Evolutionary conservation across 2,113 vertebrate genomes (phyloP), one percentile per base, ranked within the genome.

Genomic region (Oncorhynchus mykiss): DNA sequence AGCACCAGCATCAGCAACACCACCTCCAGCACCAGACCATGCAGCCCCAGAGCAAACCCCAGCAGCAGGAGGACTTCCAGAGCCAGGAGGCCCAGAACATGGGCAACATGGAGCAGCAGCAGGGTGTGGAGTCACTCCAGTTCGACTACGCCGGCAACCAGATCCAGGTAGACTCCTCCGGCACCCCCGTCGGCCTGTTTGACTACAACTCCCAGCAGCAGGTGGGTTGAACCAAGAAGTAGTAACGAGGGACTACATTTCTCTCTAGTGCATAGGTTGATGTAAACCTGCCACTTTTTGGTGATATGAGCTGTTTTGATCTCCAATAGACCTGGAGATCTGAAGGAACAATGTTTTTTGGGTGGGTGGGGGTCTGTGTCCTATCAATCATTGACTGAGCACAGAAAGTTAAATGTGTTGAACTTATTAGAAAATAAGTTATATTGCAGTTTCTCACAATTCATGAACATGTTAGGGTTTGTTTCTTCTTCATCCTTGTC

Each of bases 191-290:
- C 27, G 95, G 97, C 84, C 93, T 99, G 85, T 99, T 99, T 88
- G 97, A 99, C 94, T 99, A 99, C 93, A 96, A 70, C 92, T 95
- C 97, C 77, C 97, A 98, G 88, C 97, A 98, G 91, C 97, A 99
- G 96, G 97, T 99, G 79, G 86, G 93, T 94, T 34, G 16, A n/a
- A 29, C 2, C 9, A 16, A 16, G 51, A 18, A 54, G 16, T 14
- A 5, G 51, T 54, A 11, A 45, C 9, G 0, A 57, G 13, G 54
- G 6, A 57, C 54, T 14, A 57, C 54, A 20, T 62, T 62, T 62
- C 59, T 16, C 49, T 54, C 14, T 3, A 16, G 14, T 16, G 13
- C 51, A 18, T 54, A 54, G 51, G 5, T 54, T 18, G 51, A 45
- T 11, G 39, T 11, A 45, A 34, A 34, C 34, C 34, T 34, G 34